phyloP scores from a whole-genome alignment of 2,113 vertebrate species.

The Oostethus manadensis region DNA sequence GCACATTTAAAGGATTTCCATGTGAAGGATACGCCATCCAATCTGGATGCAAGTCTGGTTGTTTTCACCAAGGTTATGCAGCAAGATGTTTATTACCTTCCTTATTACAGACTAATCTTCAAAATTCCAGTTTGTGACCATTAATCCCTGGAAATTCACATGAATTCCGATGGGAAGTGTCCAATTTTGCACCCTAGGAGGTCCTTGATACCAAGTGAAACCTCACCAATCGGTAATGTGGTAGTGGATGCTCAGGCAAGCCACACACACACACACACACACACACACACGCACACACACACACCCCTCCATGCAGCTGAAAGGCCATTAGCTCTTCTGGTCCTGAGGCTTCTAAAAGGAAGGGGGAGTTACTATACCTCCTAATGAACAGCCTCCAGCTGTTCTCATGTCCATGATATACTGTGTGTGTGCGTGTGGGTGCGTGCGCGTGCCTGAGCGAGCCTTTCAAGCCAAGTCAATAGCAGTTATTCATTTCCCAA shows the following conservation, averaged over 20 bases:
- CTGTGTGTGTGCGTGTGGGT: slow-evolving; percentile 5
- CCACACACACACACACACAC: neutral
- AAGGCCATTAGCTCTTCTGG: slow-evolving; percentile 32
- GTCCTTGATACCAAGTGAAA: neutral
- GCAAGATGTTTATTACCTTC: no score
- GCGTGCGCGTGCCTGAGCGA: neutral
- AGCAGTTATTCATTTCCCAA: slow-evolving; percentile 5
- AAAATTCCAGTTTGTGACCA: no score
- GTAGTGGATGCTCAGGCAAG: neutral
- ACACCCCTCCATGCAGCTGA: neutral
- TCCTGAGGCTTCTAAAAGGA: slow-evolving; percentile 6
- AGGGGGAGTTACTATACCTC: slow-evolving; percentile 27
- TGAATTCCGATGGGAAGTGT: no score
- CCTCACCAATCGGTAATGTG: neutral
- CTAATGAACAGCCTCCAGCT: slow-evolving; percentile 36
- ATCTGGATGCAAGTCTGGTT: no score
- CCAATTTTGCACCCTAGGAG: neutral
- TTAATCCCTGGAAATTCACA: no score
- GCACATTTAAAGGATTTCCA: no score
- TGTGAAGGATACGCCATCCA: no score
- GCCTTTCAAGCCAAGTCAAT: slow-evolving; percentile 13
- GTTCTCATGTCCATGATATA: slow-evolving; percentile 32
- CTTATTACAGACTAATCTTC: no score
- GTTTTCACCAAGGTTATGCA: no score
- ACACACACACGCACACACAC: neutral